phyloP scores from a whole-genome alignment of 2,888 invertebrate genomes.

The Parnassius apollo region DNA sequence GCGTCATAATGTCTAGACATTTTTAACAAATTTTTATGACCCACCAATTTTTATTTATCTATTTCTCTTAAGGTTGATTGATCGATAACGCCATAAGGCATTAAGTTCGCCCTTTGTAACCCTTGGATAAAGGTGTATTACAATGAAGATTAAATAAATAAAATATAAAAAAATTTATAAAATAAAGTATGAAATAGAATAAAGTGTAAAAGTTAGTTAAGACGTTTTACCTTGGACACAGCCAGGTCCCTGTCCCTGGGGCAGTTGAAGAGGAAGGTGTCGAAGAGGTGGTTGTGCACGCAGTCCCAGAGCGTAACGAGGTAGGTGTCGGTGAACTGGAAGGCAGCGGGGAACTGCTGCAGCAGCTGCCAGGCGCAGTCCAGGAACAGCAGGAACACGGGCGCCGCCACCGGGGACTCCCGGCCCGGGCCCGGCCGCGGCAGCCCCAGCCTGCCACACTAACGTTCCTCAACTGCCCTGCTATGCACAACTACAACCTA shows the following conservation, averaged over 20 bases:
- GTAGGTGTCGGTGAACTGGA: conserved; percentile 96
- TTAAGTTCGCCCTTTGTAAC: no score
- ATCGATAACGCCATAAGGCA: no score
- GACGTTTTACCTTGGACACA: conserved; percentile 74
- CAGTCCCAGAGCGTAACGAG: conserved; percentile 96
- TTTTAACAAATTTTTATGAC: no score
- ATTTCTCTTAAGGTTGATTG: no score
- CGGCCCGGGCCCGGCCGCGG: conserved; percentile 82
- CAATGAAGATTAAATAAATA: no score
- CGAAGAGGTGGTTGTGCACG: conserved; percentile 92
- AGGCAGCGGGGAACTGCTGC: conserved; percentile 92
- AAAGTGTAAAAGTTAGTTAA: neutral
- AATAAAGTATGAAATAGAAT: neutral
- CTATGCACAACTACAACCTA: no score
- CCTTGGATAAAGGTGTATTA: no score
- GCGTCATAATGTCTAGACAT: no score
- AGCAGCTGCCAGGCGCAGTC: conserved; percentile 96
- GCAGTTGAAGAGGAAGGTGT: conserved; percentile 95
- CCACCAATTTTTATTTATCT: no score
- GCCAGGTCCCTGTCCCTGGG: conserved; percentile 88
- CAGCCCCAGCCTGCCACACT: conserved; percentile 82
- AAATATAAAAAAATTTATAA: no score
- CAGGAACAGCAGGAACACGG: conserved; percentile 93
- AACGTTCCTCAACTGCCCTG: conserved; percentile 48
- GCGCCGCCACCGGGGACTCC: conserved; percentile 79